phyloP scores from a whole-genome alignment of 1,140 invertebrate species.

The Euura lappo region DNA sequence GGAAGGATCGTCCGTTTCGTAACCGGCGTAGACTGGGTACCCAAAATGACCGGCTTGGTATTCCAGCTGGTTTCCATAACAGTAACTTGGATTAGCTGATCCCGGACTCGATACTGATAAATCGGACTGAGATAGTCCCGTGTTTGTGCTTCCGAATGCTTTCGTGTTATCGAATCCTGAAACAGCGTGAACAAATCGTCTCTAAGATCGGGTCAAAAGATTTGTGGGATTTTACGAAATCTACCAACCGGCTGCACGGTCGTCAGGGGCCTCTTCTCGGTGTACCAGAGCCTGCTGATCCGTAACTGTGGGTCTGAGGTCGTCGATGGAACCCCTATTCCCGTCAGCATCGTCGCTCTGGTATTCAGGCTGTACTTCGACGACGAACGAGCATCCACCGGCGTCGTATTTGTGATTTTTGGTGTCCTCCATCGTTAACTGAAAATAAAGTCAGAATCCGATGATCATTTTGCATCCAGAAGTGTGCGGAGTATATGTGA shows the following conservation, averaged over 20 bases:
- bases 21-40: constrained; percentile 67
- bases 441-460: constrained; percentile 21
- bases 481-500: neutral
- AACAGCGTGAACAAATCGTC: constrained; percentile 14
- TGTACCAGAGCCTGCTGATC: constrained; percentile 66
- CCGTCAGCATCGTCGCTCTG: constrained; percentile 37
- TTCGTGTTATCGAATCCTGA: constrained; percentile 53
- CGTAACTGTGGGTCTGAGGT: constrained; percentile 44
- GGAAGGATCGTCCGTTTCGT: constrained; percentile 49
- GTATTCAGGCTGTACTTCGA: constrained; percentile 66
- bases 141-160: constrained; percentile 64
- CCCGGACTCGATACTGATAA: constrained; percentile 73
- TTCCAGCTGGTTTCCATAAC: constrained; percentile 78
- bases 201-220: neutral
- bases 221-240: neutral
- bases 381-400: constrained; percentile 79
- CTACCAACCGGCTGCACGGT: constrained; percentile 28
- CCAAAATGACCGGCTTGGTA: constrained; percentile 75
- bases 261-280: constrained; percentile 53
- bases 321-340: constrained; percentile 42
- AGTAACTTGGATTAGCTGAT: constrained; percentile 74
- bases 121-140: constrained; percentile 78
- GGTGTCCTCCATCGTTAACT: constrained; percentile 55
- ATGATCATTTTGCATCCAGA: neutral
- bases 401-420: constrained; percentile 56